Base-by-base conservation (phyloP, 1,140 invertebrate species). In the Sesamia nonagrioides region DNA sequence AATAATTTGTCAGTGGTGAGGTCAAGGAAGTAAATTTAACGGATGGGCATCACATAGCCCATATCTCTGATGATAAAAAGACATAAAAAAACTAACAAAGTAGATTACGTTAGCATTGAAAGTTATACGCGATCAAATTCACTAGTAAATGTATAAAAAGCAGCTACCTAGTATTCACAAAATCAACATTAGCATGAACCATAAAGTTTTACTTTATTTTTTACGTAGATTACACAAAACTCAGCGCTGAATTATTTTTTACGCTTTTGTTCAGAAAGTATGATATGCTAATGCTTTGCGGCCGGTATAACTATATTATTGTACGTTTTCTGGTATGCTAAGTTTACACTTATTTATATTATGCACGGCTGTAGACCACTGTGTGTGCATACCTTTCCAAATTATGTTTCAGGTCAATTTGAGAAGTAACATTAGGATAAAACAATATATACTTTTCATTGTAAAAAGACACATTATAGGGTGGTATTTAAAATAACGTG, bases 241-340 rank as follows among this genome's bases (percentile, higher is more conserved):
- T 50, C 15, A n/a, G 15, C 45, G 45, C 15, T 58, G 21, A 9
- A 58, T 58, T n/a, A n/a, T n/a, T n/a, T n/a, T 58, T 58, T 33
- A 15, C n/a, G 21, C 21, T 33, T 58, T 27, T 33, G 9, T 58
- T 33, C 52, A 7, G 21, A 21, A 56, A 21, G 50, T 56, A 15
- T 9, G 21, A 6, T 18, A 56, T 9, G 21, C 17, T 18, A 56
- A 56, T 27, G 52, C n/a, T 3, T 18, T 58, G 54, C 21, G 54
- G 54, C 5, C 5, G 8, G 54, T 21, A 58, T 58, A 58, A 58
- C 33, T 58, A 58, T 27, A 58, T 58, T 58, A 58, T 58, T 21
- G 54, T 13, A 13, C 27, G 21, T 58, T 33, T 58, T 58, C 54
- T 5, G 54, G 21, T 58, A 13, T 58, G 54, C 54, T 21, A 58